Conservation (phyloP, 92 coral and sea anemone species). For the Umimayanthus kanabou region DNA sequence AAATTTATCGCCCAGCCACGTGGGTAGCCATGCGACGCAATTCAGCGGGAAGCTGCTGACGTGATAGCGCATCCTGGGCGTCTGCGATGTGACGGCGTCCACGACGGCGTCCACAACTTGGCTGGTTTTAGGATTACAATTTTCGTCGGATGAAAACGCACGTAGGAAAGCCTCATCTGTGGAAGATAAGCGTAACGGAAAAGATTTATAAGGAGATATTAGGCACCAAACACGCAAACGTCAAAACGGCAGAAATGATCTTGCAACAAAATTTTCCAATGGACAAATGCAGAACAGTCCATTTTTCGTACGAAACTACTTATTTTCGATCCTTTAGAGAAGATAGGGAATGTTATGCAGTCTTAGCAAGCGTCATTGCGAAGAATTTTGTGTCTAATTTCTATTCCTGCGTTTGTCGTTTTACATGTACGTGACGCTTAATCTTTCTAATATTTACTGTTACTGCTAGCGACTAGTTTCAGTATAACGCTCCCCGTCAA, state of each 20-base stretch:
- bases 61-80: slow-evolving; percentile 49
- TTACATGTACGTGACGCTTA: too few relatives aligned
- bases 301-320: too few relatives aligned
- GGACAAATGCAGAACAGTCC: too few relatives aligned
- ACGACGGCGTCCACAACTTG: slow-evolving; percentile 49
- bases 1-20: slow-evolving; percentile 45
- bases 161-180: slow-evolving; percentile 28
- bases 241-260: too few relatives aligned
- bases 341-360: too few relatives aligned
- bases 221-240: too few relatives aligned
- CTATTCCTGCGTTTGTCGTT: too few relatives aligned
- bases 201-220: too few relatives aligned
- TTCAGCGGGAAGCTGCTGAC: slow-evolving; percentile 47
- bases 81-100: slow-evolving; percentile 45
- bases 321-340: too few relatives aligned
- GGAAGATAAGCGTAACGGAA: background rate
- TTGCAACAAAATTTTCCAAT: too few relatives aligned
- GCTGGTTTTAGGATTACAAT: slow-evolving; percentile 25
- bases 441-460: background rate
- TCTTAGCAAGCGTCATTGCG: too few relatives aligned
- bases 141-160: slow-evolving; percentile 14
- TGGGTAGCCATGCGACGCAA: background rate
- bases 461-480: background rate
- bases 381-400: too few relatives aligned
- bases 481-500: background rate